Evolutionary conservation across 1,140 invertebrate species (phyloP), one percentile per base, ranked within the genome.

Genomic region (Drosophila ohnishii): DNA sequence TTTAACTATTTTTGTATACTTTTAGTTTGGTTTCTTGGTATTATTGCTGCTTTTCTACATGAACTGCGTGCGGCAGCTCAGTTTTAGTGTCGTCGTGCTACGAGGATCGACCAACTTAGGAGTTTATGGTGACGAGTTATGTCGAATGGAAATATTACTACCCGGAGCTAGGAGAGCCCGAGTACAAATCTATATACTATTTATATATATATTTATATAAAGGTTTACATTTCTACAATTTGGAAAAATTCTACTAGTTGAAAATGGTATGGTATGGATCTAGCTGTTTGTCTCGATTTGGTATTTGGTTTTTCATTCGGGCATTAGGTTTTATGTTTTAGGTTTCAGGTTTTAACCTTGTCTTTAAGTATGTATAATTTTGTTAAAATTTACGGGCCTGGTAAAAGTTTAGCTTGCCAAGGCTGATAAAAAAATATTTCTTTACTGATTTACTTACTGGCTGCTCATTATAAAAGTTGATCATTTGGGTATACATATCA

Each of bases 221-320:
- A 66, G 65, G 69, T 71, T 71, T 71, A 71, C 71, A 66, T 75
- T 83, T 84, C 80, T 83, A 83, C 80, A 83, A 80, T 86, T 76
- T 76, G 83, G 84, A 86, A 87, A 83, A 86, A 87, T 82, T 86
- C 82, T 86, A 86, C 82, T 86, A 82, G 63, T 67, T 87, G 83
- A 86, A 79, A 78, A 66, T 66, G 59, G 47, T 77, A 66, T 65
- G 73, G 57, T 64, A 78, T 73, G 53, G 42, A 57, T 59, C 59
- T 58, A 63, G 47, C 58, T 67, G 35, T 62, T 63, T n/a, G 61
- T 19, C 48, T 45, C 40, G 34, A 50, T 44, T 76, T 60, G 13
- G 32, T 67, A 53, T 67, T 78, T 50, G 34, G 35, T 57, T 39
- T 70, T 50, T 58, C n/a, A 8, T 42, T 51, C 44, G 67, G 78